Conservation (phyloP, 2,113 vertebrate species). For the Rallus limicola region DNA sequence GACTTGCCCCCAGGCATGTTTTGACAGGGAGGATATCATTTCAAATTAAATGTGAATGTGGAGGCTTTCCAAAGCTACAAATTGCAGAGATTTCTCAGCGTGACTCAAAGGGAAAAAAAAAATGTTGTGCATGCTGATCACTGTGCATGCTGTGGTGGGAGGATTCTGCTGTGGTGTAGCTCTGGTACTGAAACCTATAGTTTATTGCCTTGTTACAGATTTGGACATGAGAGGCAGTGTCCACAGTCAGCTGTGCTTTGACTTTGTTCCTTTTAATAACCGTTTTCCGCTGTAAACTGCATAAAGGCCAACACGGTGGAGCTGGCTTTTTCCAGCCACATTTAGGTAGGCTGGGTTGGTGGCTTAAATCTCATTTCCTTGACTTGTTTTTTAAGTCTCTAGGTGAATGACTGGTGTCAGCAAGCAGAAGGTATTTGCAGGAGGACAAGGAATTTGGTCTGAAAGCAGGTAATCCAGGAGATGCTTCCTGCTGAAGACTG, state of each 20-base stretch:
- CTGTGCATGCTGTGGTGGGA: not conserved
- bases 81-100: conserved; percentile 14
- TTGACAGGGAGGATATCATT: conserved; percentile 47
- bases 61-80: conserved; percentile 17
- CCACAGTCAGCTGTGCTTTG: not conserved
- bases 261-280: not conserved
- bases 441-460: not conserved
- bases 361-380: not conserved
- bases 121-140: not conserved
- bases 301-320: not conserved
- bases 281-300: not conserved
- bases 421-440: not conserved
- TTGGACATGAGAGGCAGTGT: not conserved
- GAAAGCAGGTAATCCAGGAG: not conserved
- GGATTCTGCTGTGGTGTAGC: not conserved
- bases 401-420: not conserved
- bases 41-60: conserved; percentile 35
- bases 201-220: not conserved
- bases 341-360: not conserved
- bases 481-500: not conserved
- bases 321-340: not conserved
- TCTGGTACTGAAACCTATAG: not conserved
- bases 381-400: not conserved
- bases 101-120: conserved; percentile 15
- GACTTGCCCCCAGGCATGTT: conserved; percentile 27